Percentiles rank a stretch among this genome's conserved stretches.
These are phyloP conservation scores for Sebastes baramenuke DNA, from an alignment of 2,797 vertebrate genomes.

Conservation along the genomic window DNA sequence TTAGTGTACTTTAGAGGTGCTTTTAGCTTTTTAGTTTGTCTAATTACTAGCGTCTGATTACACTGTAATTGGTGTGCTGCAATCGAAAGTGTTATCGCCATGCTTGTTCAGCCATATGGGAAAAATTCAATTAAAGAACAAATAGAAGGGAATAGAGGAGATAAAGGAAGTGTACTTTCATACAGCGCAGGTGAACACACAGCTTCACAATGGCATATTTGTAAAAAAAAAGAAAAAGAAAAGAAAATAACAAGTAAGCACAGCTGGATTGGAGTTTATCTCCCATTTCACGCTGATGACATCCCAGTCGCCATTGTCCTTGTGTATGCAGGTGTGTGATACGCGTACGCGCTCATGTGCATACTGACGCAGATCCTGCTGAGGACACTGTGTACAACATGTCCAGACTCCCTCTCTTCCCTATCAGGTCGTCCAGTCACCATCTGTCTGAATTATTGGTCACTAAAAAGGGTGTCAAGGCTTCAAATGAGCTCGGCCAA, in stretches of 20 bases:
- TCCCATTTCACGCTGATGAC: conserved; percentile 1
- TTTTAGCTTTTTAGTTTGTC: background rate
- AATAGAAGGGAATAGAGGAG: background rate
- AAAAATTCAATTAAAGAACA: background rate
- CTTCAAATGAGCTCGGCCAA: conserved; percentile 30
- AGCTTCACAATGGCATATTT: background rate
- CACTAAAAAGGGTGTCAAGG: conserved; percentile 35
- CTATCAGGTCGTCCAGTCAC: conserved; percentile 51
- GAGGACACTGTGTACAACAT: conserved; percentile 39
- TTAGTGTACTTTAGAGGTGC: too few species aligned
- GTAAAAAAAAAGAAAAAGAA: background rate
- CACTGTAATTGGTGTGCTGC: background rate
- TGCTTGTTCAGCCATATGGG: background rate
- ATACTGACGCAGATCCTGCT: conserved; percentile 35
- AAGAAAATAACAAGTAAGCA: background rate
- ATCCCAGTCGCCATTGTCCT: background rate
- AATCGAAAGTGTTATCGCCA: background rate
- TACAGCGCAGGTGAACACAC: background rate
- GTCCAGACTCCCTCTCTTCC: conserved; percentile 40
- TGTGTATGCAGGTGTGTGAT: conserved; percentile 35
- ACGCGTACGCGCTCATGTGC: background rate
- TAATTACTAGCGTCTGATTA: background rate
- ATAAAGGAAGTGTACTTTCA: background rate
- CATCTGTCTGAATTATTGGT: conserved; percentile 44
- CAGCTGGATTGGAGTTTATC: background rate